Base-by-base conservation (phyloP, 2,888 invertebrate genomes). In the Rhagium mordax region DNA sequence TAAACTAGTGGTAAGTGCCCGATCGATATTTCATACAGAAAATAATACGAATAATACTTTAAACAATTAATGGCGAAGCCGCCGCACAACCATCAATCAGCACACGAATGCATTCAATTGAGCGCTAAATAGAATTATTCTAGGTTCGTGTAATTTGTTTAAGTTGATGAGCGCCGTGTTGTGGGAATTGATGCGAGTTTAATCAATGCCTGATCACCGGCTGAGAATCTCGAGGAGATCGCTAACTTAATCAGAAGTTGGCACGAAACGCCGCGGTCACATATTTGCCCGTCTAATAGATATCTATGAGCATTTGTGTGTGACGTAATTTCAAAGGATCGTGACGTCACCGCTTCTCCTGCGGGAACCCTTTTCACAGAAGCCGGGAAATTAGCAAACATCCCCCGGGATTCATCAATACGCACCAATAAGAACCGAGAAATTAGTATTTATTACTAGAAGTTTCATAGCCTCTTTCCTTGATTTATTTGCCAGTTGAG, bases 211-310 rank as follows among this genome's bases (percentile, higher is more conserved):
- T 81, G 82, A 85, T 84, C 81, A 80, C 81, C 81, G 81, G 75
- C 78, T 79, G 76, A 75, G 73, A 76, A 74, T 74, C 67, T 74
- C 64, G 47, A 53, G 68, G 70, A 70, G 64, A 53, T 61, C 62
- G 78, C 81, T 85, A 86, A 86, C 84, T 86, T 85, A 86, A 86
- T 86, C 85, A 85, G 83, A 85, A 86, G 82, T 86, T 85, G 84
- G 83, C 85, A 85, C 84, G 85, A 83, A 81, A 81, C 79, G 81
- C 78, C 79, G 83, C 83, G 82, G 82, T 84, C 83, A 82, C 83
- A 83, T 82, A 83, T 82, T 82, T 81, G 77, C 79, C 77, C 78
- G 78, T 68, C 82, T 82, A 87, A 87, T 86, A 86, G 86, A 87
- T 86, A 87, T 86, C 84, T 86, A 86, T 85, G 86, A 83, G 81